These are phyloP conservation scores for Aphelenchoides besseyi DNA, from an alignment of 1,140 invertebrate genomes.

Conservation along the genomic window DNA sequence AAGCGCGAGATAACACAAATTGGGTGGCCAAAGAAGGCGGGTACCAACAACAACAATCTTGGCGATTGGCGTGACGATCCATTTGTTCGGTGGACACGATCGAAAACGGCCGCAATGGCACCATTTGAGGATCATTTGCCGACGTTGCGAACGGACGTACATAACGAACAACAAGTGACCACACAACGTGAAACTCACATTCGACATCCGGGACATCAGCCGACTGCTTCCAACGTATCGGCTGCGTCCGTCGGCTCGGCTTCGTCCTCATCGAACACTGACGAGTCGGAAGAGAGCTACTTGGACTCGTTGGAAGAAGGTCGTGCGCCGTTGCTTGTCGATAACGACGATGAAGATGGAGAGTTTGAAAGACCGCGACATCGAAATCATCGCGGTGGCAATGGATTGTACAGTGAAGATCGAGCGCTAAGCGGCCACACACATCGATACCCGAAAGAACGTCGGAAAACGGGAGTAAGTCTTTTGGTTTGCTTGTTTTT, in stretches of 20 bases:
- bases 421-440: slow-evolving; percentile 3
- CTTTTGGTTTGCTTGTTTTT: not conserved
- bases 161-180: not conserved
- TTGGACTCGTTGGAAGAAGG: slow-evolving; percentile 42
- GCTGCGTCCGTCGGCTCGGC: not conserved
- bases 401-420: slow-evolving; percentile 19
- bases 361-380: not conserved
- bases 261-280: slow-evolving; percentile 16
- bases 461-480: slow-evolving; percentile 29
- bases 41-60: not conserved
- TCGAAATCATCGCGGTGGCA: not conserved
- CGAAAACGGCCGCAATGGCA: slow-evolving; percentile 2
- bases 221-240: slow-evolving; percentile 2
- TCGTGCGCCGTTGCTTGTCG: slow-evolving; percentile 27
- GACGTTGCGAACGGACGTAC: not conserved
- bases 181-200: not conserved
- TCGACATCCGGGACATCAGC: slow-evolving; percentile 8
- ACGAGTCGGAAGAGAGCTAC: slow-evolving; percentile 23
- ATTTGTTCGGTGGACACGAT: not conserved
- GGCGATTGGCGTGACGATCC: not conserved
- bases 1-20: not conserved
- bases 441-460: slow-evolving; percentile 32
- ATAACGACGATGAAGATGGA: slow-evolving; percentile 21
- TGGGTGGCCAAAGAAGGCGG: not conserved
- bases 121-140: not conserved